Conservation (phyloP, 2,888 invertebrate species). For the Eurytoma californica region DNA sequence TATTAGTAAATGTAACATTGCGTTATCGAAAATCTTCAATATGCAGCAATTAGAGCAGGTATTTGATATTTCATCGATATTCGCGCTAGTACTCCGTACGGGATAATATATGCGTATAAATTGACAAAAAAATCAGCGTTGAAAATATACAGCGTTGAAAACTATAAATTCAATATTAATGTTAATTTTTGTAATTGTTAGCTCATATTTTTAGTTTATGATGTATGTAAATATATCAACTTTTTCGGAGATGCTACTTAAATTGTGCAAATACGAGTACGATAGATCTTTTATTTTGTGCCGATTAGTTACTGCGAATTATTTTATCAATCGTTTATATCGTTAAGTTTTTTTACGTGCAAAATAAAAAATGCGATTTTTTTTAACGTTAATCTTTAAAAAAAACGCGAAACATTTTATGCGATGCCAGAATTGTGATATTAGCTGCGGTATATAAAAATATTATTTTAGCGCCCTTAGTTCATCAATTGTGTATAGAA, state of each 20-base stretch:
- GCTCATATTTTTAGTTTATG: slow-evolving; percentile 31
- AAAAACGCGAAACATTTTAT: slow-evolving; percentile 34
- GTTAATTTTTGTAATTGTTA: slow-evolving; percentile 28
- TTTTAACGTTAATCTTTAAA: slow-evolving; percentile 27
- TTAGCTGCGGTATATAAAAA: slow-evolving; percentile 68
- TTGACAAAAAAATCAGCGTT: slow-evolving; percentile 9
- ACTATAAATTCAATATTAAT: slow-evolving; percentile 26
- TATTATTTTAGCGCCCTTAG: slow-evolving; percentile 58
- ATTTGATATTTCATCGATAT: slow-evolving; percentile 14
- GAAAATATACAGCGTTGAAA: slow-evolving; percentile 12
- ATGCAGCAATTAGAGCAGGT: slow-evolving; percentile 35
- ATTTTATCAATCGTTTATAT: slow-evolving; percentile 13
- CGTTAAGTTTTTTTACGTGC: slow-evolving; percentile 49
- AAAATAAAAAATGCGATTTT: slow-evolving; percentile 30
- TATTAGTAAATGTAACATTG: slow-evolving; percentile 14
- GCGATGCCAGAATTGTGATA: slow-evolving; percentile 71
- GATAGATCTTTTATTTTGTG: slow-evolving; percentile 44
- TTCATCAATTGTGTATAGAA: slow-evolving; percentile 41
- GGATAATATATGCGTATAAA: slow-evolving; percentile 16
- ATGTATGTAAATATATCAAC: slow-evolving; percentile 39
- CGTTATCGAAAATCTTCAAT: slow-evolving; percentile 31
- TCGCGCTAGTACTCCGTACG: background rate
- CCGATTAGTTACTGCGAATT: slow-evolving; percentile 23
- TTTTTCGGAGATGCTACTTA: slow-evolving; percentile 42
- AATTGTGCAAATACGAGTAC: slow-evolving; percentile 45